Evolutionary conservation across 2,113 vertebrate species (phyloP).

Genomic region (Axis porcinus): DNA sequence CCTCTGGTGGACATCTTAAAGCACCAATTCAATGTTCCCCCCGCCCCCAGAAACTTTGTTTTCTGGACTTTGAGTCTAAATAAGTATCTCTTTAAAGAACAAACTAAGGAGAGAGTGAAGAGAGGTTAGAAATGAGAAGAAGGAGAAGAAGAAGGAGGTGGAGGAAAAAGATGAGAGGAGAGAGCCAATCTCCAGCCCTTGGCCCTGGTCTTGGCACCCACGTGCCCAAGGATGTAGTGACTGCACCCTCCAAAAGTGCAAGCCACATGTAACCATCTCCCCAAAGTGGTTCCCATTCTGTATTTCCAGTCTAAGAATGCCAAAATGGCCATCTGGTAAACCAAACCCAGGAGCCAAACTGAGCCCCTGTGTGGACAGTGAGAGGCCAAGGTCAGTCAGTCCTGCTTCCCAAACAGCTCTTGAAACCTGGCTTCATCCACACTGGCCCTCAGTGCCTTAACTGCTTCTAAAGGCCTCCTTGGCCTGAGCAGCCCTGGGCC

Average conservation of each 20-base stretch:
- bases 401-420: background rate
- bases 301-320: background rate
- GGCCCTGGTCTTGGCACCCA: background rate
- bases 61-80: background rate
- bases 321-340: background rate
- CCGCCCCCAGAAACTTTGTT: background rate
- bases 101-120: background rate
- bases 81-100: background rate
- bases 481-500: rapidly evolving
- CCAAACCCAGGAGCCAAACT: rapidly evolving
- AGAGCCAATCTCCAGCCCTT: background rate
- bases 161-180: no score
- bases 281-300: rapidly evolving
- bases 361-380: rapidly evolving
- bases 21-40: background rate
- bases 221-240: rapidly evolving
- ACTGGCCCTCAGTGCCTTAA: rapidly evolving
- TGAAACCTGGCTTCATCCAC: background rate
- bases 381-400: rapidly evolving
- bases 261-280: rapidly evolving
- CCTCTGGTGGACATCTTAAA: background rate
- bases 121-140: background rate
- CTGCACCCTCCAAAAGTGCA: no score
- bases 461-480: no score
- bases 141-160: background rate